These are phyloP conservation scores for Sebastes baramenuke DNA, from an alignment of 2,797 vertebrate genomes.

Conservation along the genomic window DNA sequence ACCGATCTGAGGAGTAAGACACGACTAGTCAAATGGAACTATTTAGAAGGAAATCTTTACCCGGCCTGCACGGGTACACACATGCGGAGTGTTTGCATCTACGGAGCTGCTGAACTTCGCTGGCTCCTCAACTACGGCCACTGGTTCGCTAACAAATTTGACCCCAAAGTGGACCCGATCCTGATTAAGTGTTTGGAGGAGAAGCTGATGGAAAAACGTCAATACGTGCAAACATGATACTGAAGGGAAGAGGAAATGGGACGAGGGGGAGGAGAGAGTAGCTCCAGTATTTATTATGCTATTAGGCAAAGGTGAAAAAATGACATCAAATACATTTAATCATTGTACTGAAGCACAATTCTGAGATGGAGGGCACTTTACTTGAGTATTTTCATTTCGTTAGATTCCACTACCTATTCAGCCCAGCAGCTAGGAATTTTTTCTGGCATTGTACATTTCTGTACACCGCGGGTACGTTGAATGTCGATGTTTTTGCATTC, in stretches of 20 bases:
- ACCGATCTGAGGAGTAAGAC: conserved; percentile 93
- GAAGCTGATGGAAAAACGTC: conserved; percentile 85
- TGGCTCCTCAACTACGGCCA: conserved; percentile 91
- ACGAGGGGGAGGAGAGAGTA: background rate
- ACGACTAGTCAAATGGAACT: conserved; percentile 94
- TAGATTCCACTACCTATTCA: background rate
- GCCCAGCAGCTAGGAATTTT: background rate
- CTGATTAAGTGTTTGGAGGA: conserved; percentile 90
- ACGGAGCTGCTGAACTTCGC: conserved; percentile 88
- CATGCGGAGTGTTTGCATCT: conserved; percentile 92
- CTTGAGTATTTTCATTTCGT: background rate
- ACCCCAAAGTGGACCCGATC: conserved; percentile 91
- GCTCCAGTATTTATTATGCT: background rate
- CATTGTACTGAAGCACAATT: background rate
- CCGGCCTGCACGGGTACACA: conserved; percentile 90
- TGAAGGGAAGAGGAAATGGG: conserved; percentile 2
- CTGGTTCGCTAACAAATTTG: conserved; percentile 96
- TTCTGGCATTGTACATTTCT: background rate
- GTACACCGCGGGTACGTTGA: background rate
- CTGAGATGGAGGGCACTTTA: background rate
- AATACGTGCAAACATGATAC: conserved; percentile 63
- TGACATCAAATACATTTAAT: background rate
- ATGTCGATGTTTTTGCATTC: background rate
- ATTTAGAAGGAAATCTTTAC: conserved; percentile 88
- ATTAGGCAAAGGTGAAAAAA: background rate